Percentiles rank a stretch among this genome's conserved stretches.
Conservation (phyloP, 1,140 invertebrate species). For the Catajapyx aquilonaris region DNA sequence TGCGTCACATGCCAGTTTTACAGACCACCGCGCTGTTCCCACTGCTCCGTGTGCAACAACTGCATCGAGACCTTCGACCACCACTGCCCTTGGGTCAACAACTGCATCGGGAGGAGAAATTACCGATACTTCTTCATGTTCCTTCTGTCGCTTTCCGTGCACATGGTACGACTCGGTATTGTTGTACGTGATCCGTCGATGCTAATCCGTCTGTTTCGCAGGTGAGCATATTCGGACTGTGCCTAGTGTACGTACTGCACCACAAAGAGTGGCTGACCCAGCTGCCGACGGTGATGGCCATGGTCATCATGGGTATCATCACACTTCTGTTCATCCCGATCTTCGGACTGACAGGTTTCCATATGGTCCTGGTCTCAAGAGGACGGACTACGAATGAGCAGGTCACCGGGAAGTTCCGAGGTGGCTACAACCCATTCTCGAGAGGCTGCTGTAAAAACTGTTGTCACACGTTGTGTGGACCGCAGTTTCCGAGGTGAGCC, state of each 20-base stretch:
- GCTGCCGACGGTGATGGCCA: conserved; percentile 66
- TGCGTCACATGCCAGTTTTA: conserved; percentile 99
- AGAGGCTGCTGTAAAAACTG: conserved; percentile 84
- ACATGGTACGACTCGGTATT: no score
- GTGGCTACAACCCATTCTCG: conserved; percentile 91
- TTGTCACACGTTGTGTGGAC: conserved; percentile 85
- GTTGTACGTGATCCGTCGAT: no score
- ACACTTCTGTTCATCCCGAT: conserved; percentile 85
- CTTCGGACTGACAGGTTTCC: conserved; percentile 90
- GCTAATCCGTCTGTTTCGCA: no score
- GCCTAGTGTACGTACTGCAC: conserved; percentile 73
- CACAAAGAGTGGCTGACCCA: conserved; percentile 60
- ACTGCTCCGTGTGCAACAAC: conserved; percentile 97
- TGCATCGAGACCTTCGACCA: conserved; percentile 99
- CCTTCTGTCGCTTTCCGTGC: conserved; percentile 81
- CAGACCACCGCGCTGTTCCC: conserved; percentile 89
- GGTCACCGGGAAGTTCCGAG: conserved; percentile 95
- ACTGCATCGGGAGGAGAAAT: conserved; percentile 96
- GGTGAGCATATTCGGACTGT: conserved; percentile 86
- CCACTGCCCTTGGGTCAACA: conserved; percentile 99
- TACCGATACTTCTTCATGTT: conserved; percentile 99
- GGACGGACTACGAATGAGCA: conserved; percentile 99
- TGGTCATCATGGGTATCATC: conserved; percentile 80
- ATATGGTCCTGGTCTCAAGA: conserved; percentile 85
- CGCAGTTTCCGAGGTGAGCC: conserved; percentile 80